phyloP scores from a whole-genome alignment of 2,113 vertebrate genomes.

The Colinus virginianus region DNA sequence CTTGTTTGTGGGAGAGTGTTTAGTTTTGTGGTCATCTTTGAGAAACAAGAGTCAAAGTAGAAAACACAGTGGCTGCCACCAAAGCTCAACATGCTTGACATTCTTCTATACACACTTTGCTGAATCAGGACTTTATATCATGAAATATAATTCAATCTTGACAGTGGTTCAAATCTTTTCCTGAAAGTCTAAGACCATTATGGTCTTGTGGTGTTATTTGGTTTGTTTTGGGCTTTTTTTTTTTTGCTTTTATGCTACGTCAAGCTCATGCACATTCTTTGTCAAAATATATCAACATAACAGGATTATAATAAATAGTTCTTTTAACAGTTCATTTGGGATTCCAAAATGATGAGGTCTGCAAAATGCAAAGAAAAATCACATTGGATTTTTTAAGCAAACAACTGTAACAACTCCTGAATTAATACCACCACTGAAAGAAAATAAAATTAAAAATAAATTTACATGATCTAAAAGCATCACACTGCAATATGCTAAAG shows the following conservation, averaged over 20 bases:
- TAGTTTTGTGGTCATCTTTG: slow-evolving; percentile 5
- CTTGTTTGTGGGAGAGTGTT: neutral
- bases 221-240: neutral
- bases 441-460: slow-evolving; percentile 43
- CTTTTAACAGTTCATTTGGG: slow-evolving; percentile 56
- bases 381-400: slow-evolving; percentile 25
- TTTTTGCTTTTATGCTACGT: slow-evolving; percentile 51
- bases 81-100: slow-evolving; percentile 21
- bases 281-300: slow-evolving; percentile 34
- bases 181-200: slow-evolving; percentile 39
- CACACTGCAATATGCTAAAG: neutral
- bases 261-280: slow-evolving; percentile 31
- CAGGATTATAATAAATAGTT: slow-evolving; percentile 49
- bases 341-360: slow-evolving; percentile 45
- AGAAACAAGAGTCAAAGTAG: slow-evolving; percentile 17
- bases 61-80: slow-evolving; percentile 23
- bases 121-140: slow-evolving; percentile 16
- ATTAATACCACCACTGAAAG: slow-evolving; percentile 13
- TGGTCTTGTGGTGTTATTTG: too few relatives aligned
- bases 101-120: slow-evolving; percentile 21
- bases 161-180: slow-evolving; percentile 3
- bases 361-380: slow-evolving; percentile 55
- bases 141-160: slow-evolving; percentile 40
- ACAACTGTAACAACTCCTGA: neutral
- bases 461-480: neutral